Evolutionary conservation across 2,888 invertebrate genomes (phyloP).

Genomic region (Choristoneura rosaceana): DNA sequence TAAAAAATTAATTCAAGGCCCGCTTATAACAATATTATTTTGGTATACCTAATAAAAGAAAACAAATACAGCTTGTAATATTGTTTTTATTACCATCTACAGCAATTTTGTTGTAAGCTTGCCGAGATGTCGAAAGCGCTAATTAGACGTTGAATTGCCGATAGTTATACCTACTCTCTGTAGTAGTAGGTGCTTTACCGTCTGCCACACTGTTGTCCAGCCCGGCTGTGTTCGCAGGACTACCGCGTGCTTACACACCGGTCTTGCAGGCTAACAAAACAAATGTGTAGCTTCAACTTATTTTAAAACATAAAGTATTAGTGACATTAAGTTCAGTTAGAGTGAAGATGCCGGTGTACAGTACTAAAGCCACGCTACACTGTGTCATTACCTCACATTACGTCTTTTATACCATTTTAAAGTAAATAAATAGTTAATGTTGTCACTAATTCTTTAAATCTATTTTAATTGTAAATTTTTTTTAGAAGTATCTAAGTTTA

Average conservation of each 20-base stretch:
- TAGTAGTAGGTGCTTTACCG: no score
- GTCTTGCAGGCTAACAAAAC: neutral
- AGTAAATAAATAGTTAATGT: constrained; percentile 73
- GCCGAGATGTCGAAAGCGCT: neutral
- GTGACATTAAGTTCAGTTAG: constrained; percentile 62
- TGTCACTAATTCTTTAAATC: constrained; percentile 76
- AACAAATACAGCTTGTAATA: neutral
- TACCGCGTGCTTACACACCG: neutral
- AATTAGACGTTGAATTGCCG: neutral
- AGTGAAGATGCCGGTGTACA: constrained; percentile 61
- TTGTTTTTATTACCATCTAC: neutral
- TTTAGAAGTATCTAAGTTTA: constrained; percentile 73
- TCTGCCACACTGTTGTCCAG: neutral
- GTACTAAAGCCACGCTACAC: constrained; percentile 66
- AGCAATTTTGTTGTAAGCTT: neutral
- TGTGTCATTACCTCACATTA: constrained; percentile 80
- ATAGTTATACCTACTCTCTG: neutral
- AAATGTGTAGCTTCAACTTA: constrained; percentile 1
- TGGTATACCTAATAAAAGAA: neutral
- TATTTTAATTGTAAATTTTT: constrained; percentile 74
- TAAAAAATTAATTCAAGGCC: neutral
- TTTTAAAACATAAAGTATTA: constrained; percentile 7
- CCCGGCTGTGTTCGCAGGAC: neutral
- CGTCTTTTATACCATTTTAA: constrained; percentile 74
- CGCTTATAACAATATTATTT: constrained; percentile 3